Conservation (phyloP, 2,113 vertebrate genomes). For the Bucco capensis region DNA sequence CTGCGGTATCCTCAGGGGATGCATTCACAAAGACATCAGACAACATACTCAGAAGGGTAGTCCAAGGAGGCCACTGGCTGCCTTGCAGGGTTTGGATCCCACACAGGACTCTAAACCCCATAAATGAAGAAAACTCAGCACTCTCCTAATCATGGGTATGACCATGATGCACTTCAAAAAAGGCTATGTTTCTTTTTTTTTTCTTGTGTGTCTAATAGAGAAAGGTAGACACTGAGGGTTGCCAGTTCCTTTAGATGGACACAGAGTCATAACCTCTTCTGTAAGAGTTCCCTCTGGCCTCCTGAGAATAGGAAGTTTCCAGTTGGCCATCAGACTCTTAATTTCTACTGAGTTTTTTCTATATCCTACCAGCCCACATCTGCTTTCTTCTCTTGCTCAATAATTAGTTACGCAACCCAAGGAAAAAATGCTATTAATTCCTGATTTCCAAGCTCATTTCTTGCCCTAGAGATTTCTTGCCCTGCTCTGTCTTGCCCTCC, state of each 20-base stretch:
- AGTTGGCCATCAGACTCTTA: not conserved
- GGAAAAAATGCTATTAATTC: constrained; percentile 17
- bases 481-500: not conserved
- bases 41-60: not conserved
- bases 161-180: not conserved
- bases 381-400: constrained; percentile 22
- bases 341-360: constrained; percentile 14
- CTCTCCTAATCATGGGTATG: not conserved
- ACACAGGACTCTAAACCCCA: not conserved
- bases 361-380: constrained; percentile 6
- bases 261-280: not conserved
- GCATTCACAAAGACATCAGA: not conserved
- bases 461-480: not conserved
- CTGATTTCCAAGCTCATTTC: not conserved
- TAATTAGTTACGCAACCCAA: not conserved
- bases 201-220: not conserved
- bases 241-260: not conserved
- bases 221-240: not conserved
- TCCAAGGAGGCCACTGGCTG: not conserved
- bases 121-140: not conserved
- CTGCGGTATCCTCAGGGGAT: not conserved
- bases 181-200: not conserved
- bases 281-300: not conserved
- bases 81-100: not conserved
- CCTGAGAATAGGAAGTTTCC: not conserved